Evolutionary conservation across 2,113 vertebrate genomes (phyloP).

Genomic region (Corythornis cristatus): DNA sequence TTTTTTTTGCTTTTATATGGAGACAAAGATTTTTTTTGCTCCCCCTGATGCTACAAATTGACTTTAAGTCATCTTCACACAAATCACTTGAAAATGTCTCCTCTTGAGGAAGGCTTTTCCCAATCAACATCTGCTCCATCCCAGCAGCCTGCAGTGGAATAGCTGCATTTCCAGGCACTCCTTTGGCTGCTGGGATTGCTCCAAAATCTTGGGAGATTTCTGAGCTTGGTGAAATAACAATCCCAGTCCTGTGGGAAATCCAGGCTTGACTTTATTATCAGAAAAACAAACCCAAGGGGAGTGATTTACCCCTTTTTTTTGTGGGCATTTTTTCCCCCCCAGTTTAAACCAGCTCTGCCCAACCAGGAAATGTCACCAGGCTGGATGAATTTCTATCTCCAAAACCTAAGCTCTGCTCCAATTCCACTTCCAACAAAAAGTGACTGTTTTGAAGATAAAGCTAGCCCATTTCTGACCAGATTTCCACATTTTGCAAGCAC

Average conservation of each 20-base stretch:
- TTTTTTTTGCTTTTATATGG: not conserved
- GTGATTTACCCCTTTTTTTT: not conserved
- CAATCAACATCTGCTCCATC: not conserved
- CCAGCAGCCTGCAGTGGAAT: not conserved
- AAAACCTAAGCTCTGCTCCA: not conserved
- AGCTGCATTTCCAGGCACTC: not conserved
- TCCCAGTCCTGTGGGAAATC: not conserved
- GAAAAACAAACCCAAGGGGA: not conserved
- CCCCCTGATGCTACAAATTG: not conserved
- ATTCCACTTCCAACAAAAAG: not conserved
- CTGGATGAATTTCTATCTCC: not conserved
- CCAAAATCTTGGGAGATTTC: not conserved
- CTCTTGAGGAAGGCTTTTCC: not conserved
- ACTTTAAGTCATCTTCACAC: not conserved
- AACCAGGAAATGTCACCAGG: not conserved
- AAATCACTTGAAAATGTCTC: not conserved
- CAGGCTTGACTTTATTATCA: not conserved
- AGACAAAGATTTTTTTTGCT: not conserved
- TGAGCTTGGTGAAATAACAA: not conserved
- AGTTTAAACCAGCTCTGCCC: not conserved
- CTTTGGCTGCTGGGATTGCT: not conserved
- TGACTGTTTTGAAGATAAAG: not conserved
- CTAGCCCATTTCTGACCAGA: slow-evolving; percentile 11
- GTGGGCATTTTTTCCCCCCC: not conserved
- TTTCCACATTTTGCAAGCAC: slow-evolving; percentile 23